Conservation (phyloP, 1,140 invertebrate genomes). For the Papilio aristodemus region DNA sequence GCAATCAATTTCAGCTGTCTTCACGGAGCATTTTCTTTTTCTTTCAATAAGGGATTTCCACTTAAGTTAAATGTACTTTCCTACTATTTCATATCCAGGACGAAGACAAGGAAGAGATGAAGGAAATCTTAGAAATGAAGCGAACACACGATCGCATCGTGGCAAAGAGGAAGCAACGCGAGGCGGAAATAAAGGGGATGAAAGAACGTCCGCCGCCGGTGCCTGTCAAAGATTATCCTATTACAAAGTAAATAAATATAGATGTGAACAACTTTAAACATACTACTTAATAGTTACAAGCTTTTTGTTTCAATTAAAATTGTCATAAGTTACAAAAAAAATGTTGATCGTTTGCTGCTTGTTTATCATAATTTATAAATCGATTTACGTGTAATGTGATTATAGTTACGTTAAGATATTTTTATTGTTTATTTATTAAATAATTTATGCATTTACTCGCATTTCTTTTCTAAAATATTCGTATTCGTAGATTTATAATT, state of each 20-base stretch:
- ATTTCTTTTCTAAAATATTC: too few species aligned
- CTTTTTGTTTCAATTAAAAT: background rate
- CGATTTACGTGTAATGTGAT: too few species aligned
- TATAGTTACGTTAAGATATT: too few species aligned
- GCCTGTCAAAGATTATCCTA: constrained; percentile 59
- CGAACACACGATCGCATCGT: constrained; percentile 88
- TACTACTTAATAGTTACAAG: background rate
- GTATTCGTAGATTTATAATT: too few species aligned
- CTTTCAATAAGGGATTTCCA: too few species aligned
- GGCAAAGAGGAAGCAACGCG: constrained; percentile 82
- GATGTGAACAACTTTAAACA: background rate
- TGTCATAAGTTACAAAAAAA: background rate
- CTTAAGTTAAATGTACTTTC: too few species aligned
- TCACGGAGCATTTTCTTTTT: too few species aligned
- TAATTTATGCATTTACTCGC: background rate
- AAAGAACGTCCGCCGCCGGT: constrained; percentile 46
- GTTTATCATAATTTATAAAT: too few species aligned
- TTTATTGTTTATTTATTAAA: background rate
- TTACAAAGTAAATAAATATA: constrained; percentile 45
- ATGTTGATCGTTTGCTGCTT: too few species aligned
- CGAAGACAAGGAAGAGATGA: constrained; percentile 95
- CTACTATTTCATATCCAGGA: constrained; percentile 82
- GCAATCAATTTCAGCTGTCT: too few species aligned
- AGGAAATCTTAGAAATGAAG: constrained; percentile 95
- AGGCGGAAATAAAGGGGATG: constrained; percentile 49